These are phyloP conservation scores for Rhynchopsitta pachyrhyncha DNA, from an alignment of 2,113 vertebrate species.

Conservation along the genomic window DNA sequence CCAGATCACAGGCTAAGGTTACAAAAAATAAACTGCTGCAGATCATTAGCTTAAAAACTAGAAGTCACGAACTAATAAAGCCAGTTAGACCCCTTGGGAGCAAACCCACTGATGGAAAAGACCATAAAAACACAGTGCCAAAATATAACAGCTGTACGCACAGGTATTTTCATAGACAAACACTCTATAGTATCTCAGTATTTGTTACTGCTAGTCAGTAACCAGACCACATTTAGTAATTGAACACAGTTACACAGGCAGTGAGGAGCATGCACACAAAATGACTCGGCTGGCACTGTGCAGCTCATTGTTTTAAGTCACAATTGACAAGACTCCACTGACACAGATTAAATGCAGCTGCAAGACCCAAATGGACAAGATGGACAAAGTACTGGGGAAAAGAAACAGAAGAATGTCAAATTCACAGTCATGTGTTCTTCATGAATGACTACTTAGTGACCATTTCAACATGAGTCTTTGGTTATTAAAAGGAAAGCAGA, in stretches of 20 bases:
- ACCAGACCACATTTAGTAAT: background rate
- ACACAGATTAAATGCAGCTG: constrained; percentile 4
- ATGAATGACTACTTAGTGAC: background rate
- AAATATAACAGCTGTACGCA: background rate
- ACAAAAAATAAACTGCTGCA: background rate
- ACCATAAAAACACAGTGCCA: background rate
- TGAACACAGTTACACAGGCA: background rate
- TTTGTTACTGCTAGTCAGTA: background rate
- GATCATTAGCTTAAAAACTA: background rate
- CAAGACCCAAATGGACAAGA: background rate
- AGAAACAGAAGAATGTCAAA: background rate
- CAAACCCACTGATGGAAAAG: background rate
- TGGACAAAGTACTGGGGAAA: background rate
- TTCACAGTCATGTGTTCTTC: background rate
- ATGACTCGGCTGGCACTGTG: background rate
- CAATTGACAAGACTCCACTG: background rate
- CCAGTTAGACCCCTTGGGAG: background rate
- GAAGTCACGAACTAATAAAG: background rate
- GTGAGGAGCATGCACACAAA: background rate
- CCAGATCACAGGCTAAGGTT: background rate
- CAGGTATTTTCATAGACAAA: background rate
- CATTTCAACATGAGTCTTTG: background rate
- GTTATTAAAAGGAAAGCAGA: background rate
- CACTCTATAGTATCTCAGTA: background rate
- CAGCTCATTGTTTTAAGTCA: background rate